phyloP scores from a whole-genome alignment of 2,797 vertebrate genomes.

The Cossypha caffra region DNA sequence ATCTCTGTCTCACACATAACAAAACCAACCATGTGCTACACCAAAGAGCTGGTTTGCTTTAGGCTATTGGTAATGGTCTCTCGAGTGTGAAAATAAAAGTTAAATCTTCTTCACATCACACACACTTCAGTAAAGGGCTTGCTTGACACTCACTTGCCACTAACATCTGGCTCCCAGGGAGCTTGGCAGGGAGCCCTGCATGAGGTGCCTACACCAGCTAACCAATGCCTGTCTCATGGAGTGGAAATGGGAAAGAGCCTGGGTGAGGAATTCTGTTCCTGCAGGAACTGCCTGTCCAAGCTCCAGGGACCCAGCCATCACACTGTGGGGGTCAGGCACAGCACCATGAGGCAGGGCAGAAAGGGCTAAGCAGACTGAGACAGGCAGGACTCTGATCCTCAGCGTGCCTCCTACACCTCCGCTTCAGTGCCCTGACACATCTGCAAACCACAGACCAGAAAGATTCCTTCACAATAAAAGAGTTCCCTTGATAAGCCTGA shows the following conservation, averaged over 20 bases:
- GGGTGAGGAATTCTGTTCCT: neutral
- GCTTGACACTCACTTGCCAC: neutral
- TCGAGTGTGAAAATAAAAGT: neutral
- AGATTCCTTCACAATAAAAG: neutral
- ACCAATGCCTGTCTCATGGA: neutral
- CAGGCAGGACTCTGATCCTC: neutral
- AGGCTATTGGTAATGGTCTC: neutral
- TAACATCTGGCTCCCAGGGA: neutral
- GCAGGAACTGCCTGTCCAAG: neutral
- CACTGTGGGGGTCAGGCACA: neutral
- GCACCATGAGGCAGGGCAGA: accelerated
- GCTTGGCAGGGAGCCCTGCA: neutral
- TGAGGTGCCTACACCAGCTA: neutral
- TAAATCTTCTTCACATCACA: neutral
- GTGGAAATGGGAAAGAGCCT: neutral
- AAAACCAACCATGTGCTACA: neutral
- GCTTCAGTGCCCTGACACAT: neutral
- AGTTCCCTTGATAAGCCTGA: neutral
- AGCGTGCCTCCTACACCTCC: neutral
- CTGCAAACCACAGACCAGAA: neutral
- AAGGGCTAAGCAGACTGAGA: neutral
- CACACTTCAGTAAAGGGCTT: neutral
- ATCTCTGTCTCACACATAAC: neutral
- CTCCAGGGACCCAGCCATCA: neutral
- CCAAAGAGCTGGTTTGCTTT: neutral